These are phyloP conservation scores for Ophion ellenae DNA, from an alignment of 2,888 invertebrate species.

Conservation along the genomic window DNA sequence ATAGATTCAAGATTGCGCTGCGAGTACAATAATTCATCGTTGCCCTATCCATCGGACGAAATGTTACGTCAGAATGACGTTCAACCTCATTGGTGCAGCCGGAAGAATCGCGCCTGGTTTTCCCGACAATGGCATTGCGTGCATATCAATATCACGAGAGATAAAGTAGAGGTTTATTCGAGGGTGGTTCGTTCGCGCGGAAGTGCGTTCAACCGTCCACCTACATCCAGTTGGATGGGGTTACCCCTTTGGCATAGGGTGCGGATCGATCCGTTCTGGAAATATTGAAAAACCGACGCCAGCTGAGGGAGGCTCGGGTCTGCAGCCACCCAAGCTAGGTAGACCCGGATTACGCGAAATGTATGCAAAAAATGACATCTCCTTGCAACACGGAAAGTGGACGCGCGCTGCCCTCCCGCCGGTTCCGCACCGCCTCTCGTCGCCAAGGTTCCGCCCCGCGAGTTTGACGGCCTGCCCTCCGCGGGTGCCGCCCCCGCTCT, in stretches of 20 bases:
- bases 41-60: no score
- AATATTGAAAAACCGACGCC: neutral
- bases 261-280: neutral
- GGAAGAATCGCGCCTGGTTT: no score
- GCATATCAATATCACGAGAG: neutral
- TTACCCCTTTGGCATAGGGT: neutral
- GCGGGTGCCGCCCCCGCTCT: slow-evolving; percentile 84
- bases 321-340: neutral
- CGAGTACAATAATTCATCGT: no score
- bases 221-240: neutral
- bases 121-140: neutral
- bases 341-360: slow-evolving; percentile 2
- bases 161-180: no score
- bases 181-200: neutral
- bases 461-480: slow-evolving; percentile 84
- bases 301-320: neutral
- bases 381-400: slow-evolving; percentile 57
- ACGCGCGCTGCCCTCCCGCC: slow-evolving; percentile 57
- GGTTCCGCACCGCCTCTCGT: slow-evolving; percentile 82
- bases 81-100: no score
- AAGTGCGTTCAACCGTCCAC: neutral
- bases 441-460: slow-evolving; percentile 83
- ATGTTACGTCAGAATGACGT: no score
- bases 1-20: no score
- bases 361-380: slow-evolving; percentile 42